Conservation (phyloP, 2,888 invertebrate species). For the Spialia ferax region DNA sequence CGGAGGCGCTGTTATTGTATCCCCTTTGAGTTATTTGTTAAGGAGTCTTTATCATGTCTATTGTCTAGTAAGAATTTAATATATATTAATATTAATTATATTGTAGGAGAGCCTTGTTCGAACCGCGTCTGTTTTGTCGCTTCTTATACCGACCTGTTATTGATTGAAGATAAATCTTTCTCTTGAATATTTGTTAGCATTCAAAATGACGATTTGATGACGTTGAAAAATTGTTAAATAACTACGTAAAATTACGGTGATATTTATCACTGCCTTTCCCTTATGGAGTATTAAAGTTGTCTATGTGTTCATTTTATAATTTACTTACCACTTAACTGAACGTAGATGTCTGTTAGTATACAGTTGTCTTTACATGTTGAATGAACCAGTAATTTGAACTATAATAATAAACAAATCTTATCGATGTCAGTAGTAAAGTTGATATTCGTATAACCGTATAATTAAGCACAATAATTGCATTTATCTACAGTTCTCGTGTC, state of each 20-base stretch:
- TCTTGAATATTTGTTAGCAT: constrained; percentile 68
- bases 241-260: constrained; percentile 58
- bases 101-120: constrained; percentile 78
- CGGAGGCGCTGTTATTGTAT: constrained; percentile 82
- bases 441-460: constrained; percentile 21
- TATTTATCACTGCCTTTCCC: constrained; percentile 72
- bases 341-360: constrained; percentile 46
- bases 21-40: constrained; percentile 84
- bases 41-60: constrained; percentile 84
- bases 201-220: constrained; percentile 59
- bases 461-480: constrained; percentile 72
- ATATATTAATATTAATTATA: constrained; percentile 77
- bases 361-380: constrained; percentile 63
- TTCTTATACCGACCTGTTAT: constrained; percentile 75
- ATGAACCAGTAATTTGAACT: constrained; percentile 31
- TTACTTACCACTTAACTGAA: constrained; percentile 56
- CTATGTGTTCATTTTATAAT: constrained; percentile 72
- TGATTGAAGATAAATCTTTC: constrained; percentile 57
- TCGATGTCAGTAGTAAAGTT: constrained; percentile 18
- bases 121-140: constrained; percentile 76
- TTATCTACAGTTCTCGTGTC: constrained; percentile 59
- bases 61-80: constrained; percentile 85
- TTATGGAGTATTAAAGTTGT: constrained; percentile 60
- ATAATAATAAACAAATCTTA: background rate
- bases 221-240: constrained; percentile 54